phyloP scores from a whole-genome alignment of 2,888 invertebrate species.

The Nemurella pictetii region DNA sequence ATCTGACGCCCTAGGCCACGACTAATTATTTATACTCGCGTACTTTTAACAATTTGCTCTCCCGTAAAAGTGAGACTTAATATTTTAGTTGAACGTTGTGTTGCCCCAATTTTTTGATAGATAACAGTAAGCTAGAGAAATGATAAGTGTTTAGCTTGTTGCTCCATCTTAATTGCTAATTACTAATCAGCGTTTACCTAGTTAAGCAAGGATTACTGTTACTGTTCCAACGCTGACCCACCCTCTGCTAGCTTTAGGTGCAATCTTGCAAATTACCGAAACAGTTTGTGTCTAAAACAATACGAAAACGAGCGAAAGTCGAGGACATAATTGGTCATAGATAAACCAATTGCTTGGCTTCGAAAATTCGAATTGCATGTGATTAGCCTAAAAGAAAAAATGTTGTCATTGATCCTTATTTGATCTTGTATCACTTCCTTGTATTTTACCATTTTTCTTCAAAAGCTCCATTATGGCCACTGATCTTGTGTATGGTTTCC shows the following conservation, averaged over 20 bases:
- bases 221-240: background rate
- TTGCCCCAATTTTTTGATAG: background rate
- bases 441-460: too few species aligned
- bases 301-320: background rate
- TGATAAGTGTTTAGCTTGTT: background rate
- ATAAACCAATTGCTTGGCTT: background rate
- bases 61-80: too few species aligned
- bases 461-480: too few species aligned
- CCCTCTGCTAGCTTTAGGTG: background rate
- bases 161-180: background rate
- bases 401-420: background rate
- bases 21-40: background rate
- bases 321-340: background rate
- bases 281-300: background rate
- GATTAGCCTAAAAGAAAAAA: background rate
- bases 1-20: background rate
- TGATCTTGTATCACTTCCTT: background rate
- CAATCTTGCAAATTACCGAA: background rate
- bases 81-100: background rate
- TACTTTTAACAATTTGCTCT: background rate
- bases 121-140: background rate
- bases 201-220: background rate
- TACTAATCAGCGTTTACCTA: background rate
- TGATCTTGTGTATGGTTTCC: too few species aligned
- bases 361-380: background rate